Evolutionary conservation across 2,888 invertebrate genomes (phyloP).

Genomic region (Plagodis pulveraria): DNA sequence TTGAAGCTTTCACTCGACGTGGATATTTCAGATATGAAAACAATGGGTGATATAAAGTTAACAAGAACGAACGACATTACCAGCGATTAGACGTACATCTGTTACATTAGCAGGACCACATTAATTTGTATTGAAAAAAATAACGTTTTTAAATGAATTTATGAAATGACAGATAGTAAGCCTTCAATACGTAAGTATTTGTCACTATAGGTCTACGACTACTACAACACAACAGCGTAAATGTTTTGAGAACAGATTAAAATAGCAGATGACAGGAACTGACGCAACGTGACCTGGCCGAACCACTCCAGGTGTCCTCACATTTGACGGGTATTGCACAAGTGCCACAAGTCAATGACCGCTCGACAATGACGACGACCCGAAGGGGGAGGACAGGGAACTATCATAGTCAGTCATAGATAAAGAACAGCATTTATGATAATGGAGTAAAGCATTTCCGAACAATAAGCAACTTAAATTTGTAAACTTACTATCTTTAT

Average conservation of each 20-base stretch:
- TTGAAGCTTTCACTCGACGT: slow-evolving; percentile 21
- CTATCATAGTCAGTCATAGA: slow-evolving; percentile 46
- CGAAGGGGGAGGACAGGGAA: slow-evolving; percentile 44
- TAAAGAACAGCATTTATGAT: slow-evolving; percentile 45
- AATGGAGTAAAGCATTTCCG: slow-evolving; percentile 24
- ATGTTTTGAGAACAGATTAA: slow-evolving; percentile 18
- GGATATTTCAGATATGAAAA: neutral
- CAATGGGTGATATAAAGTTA: neutral
- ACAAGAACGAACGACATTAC: no score
- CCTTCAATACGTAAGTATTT: no score
- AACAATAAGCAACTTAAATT: slow-evolving; percentile 1
- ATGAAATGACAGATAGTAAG: no score
- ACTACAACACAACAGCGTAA: neutral
- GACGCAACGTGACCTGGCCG: slow-evolving; percentile 54
- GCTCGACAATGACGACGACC: slow-evolving; percentile 58
- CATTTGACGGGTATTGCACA: slow-evolving; percentile 58
- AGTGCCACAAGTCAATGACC: slow-evolving; percentile 64
- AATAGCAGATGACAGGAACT: slow-evolving; percentile 42
- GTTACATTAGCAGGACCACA: no score
- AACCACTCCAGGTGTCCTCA: slow-evolving; percentile 63
- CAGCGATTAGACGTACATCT: no score
- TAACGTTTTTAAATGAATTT: no score
- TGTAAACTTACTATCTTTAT: neutral
- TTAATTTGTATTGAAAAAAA: no score
- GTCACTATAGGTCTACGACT: no score